Evolutionary conservation across 2,797 vertebrate genomes (phyloP).

Genomic region (Peromyscus aztecus): DNA sequence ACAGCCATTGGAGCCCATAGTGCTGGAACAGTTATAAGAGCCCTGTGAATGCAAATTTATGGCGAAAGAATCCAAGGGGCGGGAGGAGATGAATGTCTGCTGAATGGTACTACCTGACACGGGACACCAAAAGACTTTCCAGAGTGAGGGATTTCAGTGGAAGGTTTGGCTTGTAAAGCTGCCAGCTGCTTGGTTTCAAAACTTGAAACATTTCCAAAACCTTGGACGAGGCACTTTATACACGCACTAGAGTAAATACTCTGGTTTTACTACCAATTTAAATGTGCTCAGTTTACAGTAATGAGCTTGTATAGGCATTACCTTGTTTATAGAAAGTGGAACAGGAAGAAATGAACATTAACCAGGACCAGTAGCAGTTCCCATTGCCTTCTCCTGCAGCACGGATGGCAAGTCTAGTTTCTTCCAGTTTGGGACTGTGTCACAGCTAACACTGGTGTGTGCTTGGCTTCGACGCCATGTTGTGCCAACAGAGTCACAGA

Average conservation of each 20-base stretch:
- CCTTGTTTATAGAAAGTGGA: slow-evolving; percentile 91
- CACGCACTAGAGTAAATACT: slow-evolving; percentile 94
- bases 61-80: slow-evolving; percentile 87
- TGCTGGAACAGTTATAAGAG: slow-evolving; percentile 89
- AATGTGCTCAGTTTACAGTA: slow-evolving; percentile 95
- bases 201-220: slow-evolving; percentile 92
- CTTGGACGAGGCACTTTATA: slow-evolving; percentile 92
- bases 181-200: slow-evolving; percentile 92
- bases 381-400: slow-evolving; percentile 82
- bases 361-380: slow-evolving; percentile 90
- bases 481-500: slow-evolving; percentile 59
- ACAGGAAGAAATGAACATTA: slow-evolving; percentile 91
- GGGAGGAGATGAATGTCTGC: slow-evolving; percentile 87
- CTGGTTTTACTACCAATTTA: slow-evolving; percentile 97
- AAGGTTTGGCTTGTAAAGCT: slow-evolving; percentile 91
- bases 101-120: slow-evolving; percentile 95
- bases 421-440: slow-evolving; percentile 72
- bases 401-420: slow-evolving; percentile 81
- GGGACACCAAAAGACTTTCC: slow-evolving; percentile 90
- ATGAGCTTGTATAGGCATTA: slow-evolving; percentile 94
- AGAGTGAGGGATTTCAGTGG: slow-evolving; percentile 91
- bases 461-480: slow-evolving; percentile 53
- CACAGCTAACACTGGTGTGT: slow-evolving; percentile 68
- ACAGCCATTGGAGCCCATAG: slow-evolving; percentile 86
- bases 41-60: slow-evolving; percentile 91